A percentile compares a stretch with the other conserved stretches of the same genome.
phyloP scores from a whole-genome alignment of 2,113 vertebrate species.

The Bos javanicus region DNA sequence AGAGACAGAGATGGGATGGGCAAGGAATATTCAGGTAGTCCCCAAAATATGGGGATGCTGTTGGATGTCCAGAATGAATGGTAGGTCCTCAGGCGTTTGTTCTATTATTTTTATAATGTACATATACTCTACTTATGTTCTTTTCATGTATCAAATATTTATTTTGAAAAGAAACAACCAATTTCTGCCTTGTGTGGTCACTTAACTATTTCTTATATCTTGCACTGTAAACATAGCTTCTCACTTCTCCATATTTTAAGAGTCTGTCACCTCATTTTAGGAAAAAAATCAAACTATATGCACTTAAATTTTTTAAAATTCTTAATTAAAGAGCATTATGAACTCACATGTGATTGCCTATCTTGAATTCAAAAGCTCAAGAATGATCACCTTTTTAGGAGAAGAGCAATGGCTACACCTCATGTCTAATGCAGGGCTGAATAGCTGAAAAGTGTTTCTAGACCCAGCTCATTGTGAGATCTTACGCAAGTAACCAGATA shows the following conservation, averaged over 20 bases:
- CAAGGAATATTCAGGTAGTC: neutral
- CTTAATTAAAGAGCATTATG: neutral
- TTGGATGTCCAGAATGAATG: neutral
- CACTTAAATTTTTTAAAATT: neutral
- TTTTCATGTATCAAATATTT: neutral
- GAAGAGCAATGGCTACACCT: neutral
- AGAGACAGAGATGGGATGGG: neutral
- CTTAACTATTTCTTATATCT: neutral
- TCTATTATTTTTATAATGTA: neutral
- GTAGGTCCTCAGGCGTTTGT: neutral
- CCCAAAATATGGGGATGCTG: neutral
- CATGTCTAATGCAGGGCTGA: neutral
- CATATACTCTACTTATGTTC: neutral
- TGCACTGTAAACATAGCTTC: neutral
- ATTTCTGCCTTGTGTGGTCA: neutral
- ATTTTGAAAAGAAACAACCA: neutral
- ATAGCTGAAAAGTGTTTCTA: neutral
- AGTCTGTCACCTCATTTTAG: neutral
- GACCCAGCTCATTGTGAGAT: neutral
- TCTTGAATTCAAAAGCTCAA: neutral
- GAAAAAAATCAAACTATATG: neutral
- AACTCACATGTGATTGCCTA: neutral
- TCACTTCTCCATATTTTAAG: neutral
- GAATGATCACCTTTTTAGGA: neutral
- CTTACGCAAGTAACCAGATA: neutral